Percentiles rank a stretch among this genome's conserved stretches.
phyloP scores from a whole-genome alignment of 2,113 vertebrate species.

The Neogobius melanostomus region DNA sequence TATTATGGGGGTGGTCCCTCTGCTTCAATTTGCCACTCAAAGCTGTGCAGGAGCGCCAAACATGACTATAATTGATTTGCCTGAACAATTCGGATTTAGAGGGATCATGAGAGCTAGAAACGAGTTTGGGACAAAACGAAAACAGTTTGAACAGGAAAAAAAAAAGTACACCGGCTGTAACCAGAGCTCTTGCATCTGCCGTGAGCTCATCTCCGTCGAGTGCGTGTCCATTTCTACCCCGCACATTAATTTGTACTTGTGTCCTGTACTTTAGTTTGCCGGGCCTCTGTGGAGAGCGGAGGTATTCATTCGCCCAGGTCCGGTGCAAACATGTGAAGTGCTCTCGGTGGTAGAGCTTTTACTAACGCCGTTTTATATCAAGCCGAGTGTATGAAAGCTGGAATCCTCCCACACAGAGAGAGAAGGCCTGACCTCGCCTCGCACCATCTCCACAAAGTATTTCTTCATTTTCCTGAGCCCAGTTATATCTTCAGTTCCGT shows the following conservation, averaged over 20 bases:
- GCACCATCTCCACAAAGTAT: conserved; percentile 7
- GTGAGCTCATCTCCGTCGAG: neutral
- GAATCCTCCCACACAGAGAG: conserved; percentile 58
- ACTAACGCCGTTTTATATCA: conserved; percentile 71
- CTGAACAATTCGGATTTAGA: no score
- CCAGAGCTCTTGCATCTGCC: neutral
- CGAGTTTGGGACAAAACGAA: no score
- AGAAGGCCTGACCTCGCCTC: conserved; percentile 55
- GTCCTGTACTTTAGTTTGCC: conserved; percentile 26
- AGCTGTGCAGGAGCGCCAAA: no score
- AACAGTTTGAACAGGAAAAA: neutral
- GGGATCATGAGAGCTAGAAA: no score
- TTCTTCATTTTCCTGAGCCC: conserved; percentile 37
- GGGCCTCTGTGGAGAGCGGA: conserved; percentile 43
- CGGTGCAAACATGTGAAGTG: conserved; percentile 72
- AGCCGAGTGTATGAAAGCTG: conserved; percentile 70
- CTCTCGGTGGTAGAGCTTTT: conserved; percentile 68
- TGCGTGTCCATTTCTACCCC: neutral
- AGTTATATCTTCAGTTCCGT: conserved; percentile 21
- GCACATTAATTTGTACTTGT: conserved; percentile 26
- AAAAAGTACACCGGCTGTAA: neutral
- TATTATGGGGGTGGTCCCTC: no score
- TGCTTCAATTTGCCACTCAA: no score
- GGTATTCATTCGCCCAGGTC: conserved; percentile 62
- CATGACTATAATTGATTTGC: no score